Base-by-base conservation (phyloP, 2,113 vertebrate genomes). In the Alaudala cheleensis region DNA sequence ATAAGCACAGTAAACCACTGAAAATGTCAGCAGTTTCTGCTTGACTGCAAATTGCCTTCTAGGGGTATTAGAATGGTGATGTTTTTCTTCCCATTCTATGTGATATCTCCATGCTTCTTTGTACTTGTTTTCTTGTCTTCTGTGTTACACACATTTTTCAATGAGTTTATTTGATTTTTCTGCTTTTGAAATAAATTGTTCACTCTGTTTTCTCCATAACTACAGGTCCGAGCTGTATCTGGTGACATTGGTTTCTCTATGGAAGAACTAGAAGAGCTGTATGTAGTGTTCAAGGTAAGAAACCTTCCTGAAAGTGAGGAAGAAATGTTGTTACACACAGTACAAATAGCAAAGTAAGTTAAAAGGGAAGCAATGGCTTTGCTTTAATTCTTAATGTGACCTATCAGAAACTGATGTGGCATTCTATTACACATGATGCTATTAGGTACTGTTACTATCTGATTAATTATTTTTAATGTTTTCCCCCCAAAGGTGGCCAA, bases 201-300 rank as follows among this genome's bases (percentile, higher is more conserved):
- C 20, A 1, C 26, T 80, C 25, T 81, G 0, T 83, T 90, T 93
- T 56, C 25, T 78, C 31, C 11, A 5, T 86, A 34, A 84, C 61
- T 73, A 9, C 96, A 99, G 99, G 99, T 99, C 31, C 98, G 99
- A 92, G 98, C 99, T 62, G 98, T 99, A 93, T 99, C 99, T 97
- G 97, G 99, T 3, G 99, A 99, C 84, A 98, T 99, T 2, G 98
- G 99, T 23, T 99, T 99, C 96, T 98, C 97, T 56, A 98, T 99
- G 21, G 99, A 99, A 94, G 99, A 99, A 84, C 95, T 99, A 77
- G 99, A 99, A 96, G 99, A 99, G 44, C 98, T 99, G 8, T 99
- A 99, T 94, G 98, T 99, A 90, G 98, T 99, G 87, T 99, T 99
- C 96, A 99, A 99, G 99, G 99, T 99, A 92, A 96, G 92, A 94